Evolutionary conservation across 2,797 vertebrate genomes (phyloP).

Genomic region (Dendrocincla tyrannina): DNA sequence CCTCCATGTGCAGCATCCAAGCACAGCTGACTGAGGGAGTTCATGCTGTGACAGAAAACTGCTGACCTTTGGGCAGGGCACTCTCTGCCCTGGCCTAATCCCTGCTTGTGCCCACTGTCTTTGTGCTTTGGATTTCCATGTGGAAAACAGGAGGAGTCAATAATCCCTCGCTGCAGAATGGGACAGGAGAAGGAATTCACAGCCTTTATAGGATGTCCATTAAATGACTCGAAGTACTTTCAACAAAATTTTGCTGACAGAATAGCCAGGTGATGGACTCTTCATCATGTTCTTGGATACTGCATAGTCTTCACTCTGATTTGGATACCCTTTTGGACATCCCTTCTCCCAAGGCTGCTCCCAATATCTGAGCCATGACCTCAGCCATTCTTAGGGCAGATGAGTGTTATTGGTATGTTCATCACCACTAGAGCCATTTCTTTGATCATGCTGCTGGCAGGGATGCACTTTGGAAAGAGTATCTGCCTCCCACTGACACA

Average conservation of each 20-base stretch:
- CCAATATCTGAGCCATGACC: neutral
- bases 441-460: neutral
- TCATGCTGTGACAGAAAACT: neutral
- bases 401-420: neutral
- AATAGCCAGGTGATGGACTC: neutral
- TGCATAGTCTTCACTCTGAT: neutral
- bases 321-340: neutral
- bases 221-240: neutral
- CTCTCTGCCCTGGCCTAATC: neutral
- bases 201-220: neutral
- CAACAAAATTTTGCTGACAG: neutral
- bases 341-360: neutral
- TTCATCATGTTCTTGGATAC: neutral
- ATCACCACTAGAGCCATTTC: neutral
- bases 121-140: neutral
- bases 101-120: neutral
- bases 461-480: neutral
- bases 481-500: neutral
- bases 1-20: neutral
- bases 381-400: neutral
- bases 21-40: neutral
- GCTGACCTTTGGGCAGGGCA: neutral
- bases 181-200: neutral
- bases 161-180: neutral
- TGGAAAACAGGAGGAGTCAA: neutral